phyloP scores from a whole-genome alignment of 2,113 vertebrate species.

The Hypocryptadius cinnamomeus region DNA sequence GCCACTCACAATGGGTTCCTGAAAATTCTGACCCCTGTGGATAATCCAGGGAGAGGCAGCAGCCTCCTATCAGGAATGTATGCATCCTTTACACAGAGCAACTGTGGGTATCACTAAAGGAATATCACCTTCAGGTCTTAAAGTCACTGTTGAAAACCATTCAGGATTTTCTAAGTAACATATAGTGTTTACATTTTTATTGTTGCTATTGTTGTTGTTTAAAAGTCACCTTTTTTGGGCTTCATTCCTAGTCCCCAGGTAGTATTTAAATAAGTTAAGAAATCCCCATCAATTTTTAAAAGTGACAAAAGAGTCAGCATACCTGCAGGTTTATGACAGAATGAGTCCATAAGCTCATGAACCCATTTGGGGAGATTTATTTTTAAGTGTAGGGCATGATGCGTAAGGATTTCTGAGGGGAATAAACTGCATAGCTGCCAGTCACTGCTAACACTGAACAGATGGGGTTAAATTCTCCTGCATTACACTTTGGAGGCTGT shows the following conservation, averaged over 20 bases:
- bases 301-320: not conserved
- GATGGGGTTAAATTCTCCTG: conserved; percentile 9
- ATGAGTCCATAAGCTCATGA: not conserved
- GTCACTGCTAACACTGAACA: not conserved
- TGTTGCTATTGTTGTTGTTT: not conserved
- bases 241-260: not conserved
- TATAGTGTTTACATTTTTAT: not conserved
- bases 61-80: not conserved
- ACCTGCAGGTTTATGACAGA: not conserved
- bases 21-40: not conserved
- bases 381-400: not conserved
- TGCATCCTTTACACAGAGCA: not conserved
- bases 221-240: not conserved
- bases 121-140: not conserved
- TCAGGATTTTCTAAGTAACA: not conserved
- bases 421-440: not conserved
- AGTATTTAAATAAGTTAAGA: not conserved
- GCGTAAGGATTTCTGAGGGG: not conserved
- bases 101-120: not conserved
- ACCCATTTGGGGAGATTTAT: not conserved
- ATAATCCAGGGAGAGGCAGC: not conserved
- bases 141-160: not conserved
- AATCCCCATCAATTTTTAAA: not conserved
- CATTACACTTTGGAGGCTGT: not conserved
- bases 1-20: fast-evolving